Evolutionary conservation across 2,113 vertebrate genomes (phyloP), one percentile per base, ranked within the genome.

Genomic region (Sciurus niger): DNA sequence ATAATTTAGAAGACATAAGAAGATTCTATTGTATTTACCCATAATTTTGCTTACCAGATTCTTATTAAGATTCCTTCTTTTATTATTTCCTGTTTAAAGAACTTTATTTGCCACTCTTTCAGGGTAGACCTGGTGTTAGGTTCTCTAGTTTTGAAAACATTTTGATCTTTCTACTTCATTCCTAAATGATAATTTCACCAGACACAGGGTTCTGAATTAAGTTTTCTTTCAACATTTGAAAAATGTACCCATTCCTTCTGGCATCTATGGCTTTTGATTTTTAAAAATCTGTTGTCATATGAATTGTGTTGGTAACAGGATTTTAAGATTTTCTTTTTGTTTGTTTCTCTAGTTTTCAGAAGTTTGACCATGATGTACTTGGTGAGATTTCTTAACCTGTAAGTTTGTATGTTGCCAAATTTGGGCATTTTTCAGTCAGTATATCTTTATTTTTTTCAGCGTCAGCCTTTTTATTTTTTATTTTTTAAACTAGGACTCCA

Each of bases 321-420:
- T 73, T 94, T 96, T 20, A 78, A 78, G 70, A 51, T 72, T 46
- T 88, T 88, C 18, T 87, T 72, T 46, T 88, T 92, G 32, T 86
- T 90, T 80, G 58, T 53, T 76, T 84, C 32, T 87, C 70, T 55
- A n/a, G 14, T 74, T 92, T 78, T 46, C 48, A 89, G 5, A 82
- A 89, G 67, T 85, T 60, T 80, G 65, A 74, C 25, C 74, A 48
- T 28, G 9, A 83, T 80, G 16, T 60, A 17, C 60, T 60, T 11
- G 8, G 28, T 74, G 24, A 93, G 12, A 28, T 32, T 73, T 84
- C 34, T 88, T 68, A 85, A 85, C 51, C 55, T 82, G 7, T 11
- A 74, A 28, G 18, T 76, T 65, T 67, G 9, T 77, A 53, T 70
- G 77, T 12, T 82, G 40, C 7, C 55, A 82, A 82, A 70, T 82